Evolutionary conservation across 2,888 invertebrate genomes (phyloP).

Genomic region (Actias luna): DNA sequence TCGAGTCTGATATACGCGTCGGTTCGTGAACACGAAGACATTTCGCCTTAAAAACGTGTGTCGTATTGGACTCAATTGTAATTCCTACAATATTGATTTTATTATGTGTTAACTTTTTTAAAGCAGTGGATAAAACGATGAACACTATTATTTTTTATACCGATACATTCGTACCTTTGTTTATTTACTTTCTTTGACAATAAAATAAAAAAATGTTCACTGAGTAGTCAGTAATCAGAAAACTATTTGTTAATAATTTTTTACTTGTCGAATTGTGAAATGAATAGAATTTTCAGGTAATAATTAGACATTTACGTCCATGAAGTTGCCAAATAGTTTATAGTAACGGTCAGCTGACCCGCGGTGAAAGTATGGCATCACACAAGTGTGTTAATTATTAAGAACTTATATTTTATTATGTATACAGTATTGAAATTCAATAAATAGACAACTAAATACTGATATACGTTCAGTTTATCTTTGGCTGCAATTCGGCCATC

Average conservation of each 20-base stretch:
- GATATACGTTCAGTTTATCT: background rate
- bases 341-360: slow-evolving; percentile 56
- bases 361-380: slow-evolving; percentile 37
- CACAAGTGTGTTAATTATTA: slow-evolving; percentile 40
- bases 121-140: background rate
- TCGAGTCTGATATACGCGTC: background rate
- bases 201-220: background rate
- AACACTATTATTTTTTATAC: background rate
- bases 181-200: background rate
- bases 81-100: background rate
- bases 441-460: slow-evolving; percentile 20
- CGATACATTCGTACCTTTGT: background rate
- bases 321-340: slow-evolving; percentile 79
- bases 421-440: slow-evolving; percentile 26
- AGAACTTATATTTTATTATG: slow-evolving; percentile 39
- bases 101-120: background rate
- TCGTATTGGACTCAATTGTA: background rate
- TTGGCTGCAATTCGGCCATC: background rate
- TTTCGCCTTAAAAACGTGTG: background rate
- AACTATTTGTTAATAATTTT: background rate
- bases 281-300: slow-evolving; percentile 51
- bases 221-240: background rate
- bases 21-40: background rate
- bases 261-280: slow-evolving; percentile 48
- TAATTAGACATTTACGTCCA: slow-evolving; percentile 71